A percentile compares a stretch with the other conserved stretches of the same genome.
These are phyloP conservation scores for Agonopterix heracliana DNA, from an alignment of 2,888 invertebrate genomes.

Conservation along the genomic window DNA sequence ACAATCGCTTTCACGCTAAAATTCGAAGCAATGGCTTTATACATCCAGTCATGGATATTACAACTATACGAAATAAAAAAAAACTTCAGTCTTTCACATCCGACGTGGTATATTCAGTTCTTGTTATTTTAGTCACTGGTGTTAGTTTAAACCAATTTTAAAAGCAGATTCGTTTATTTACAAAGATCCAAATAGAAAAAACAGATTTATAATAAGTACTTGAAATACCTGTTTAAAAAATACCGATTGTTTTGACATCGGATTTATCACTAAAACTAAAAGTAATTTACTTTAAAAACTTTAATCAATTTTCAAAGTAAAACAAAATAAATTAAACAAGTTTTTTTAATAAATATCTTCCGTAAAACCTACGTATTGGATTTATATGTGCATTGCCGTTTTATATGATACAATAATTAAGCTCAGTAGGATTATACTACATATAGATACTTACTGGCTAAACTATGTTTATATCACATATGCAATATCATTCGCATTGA, in stretches of 20 bases:
- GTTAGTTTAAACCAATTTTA: slow-evolving; percentile 5
- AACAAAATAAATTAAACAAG: slow-evolving; percentile 44
- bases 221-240: slow-evolving; percentile 35
- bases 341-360: slow-evolving; percentile 52
- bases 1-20: slow-evolving; percentile 57
- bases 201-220: slow-evolving; percentile 14
- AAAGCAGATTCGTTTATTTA: slow-evolving; percentile 15
- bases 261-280: slow-evolving; percentile 45
- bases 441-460: slow-evolving; percentile 48
- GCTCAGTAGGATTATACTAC: slow-evolving; percentile 31
- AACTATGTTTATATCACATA: slow-evolving; percentile 70
- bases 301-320: slow-evolving; percentile 37
- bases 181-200: slow-evolving; percentile 21
- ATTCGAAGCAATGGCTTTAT: slow-evolving; percentile 45
- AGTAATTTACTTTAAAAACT: slow-evolving; percentile 41
- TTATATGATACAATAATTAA: slow-evolving; percentile 36
- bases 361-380: slow-evolving; percentile 38
- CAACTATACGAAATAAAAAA: slow-evolving; percentile 49
- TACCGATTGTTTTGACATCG: slow-evolving; percentile 49
- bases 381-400: slow-evolving; percentile 37
- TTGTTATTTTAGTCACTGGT: slow-evolving; percentile 15
- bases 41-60: slow-evolving; percentile 57
- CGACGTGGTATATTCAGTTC: slow-evolving; percentile 43
- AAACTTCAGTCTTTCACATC: slow-evolving; percentile 67
- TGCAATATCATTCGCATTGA: slow-evolving; percentile 65